Conservation (phyloP, 2,888 invertebrate genomes). For the Eurytoma adleriae region DNA sequence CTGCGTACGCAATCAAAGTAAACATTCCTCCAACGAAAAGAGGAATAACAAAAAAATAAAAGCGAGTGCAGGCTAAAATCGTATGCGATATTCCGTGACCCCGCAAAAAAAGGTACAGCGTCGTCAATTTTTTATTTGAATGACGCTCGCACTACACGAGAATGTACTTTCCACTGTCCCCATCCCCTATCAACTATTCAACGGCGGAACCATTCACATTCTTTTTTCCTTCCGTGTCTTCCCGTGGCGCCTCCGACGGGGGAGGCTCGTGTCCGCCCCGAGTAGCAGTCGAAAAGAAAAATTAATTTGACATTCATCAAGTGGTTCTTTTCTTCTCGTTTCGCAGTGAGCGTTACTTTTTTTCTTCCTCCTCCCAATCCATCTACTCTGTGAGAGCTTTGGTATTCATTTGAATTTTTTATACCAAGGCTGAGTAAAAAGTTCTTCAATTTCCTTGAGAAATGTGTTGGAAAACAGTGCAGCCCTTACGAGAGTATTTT, state of each 20-base stretch:
- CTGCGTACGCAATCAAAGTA: constrained; percentile 1
- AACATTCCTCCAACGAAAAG: background rate
- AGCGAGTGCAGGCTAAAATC: background rate
- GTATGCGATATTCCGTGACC: background rate
- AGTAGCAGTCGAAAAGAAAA: constrained; percentile 13
- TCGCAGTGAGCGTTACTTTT: background rate
- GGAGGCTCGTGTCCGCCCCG: background rate
- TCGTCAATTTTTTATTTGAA: constrained; percentile 42
- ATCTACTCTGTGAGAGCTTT: background rate
- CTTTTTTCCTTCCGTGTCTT: background rate
- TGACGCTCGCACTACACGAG: constrained; percentile 11
- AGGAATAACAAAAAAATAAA: background rate
- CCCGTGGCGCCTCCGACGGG: background rate
- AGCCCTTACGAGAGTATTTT: too few species aligned
- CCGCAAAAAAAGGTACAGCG: background rate
- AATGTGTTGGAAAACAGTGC: too few species aligned
- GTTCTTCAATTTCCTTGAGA: background rate
- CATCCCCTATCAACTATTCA: constrained; percentile 30
- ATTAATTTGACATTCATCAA: constrained; percentile 41
- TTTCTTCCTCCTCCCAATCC: too few species aligned
- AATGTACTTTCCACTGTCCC: constrained; percentile 26
- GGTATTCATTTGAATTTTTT: background rate
- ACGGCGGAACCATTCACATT: background rate
- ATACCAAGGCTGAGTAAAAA: background rate
- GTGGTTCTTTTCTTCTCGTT: background rate